Base-by-base conservation (phyloP, 2,113 vertebrate genomes). In the Genyomyrus donnyi region DNA sequence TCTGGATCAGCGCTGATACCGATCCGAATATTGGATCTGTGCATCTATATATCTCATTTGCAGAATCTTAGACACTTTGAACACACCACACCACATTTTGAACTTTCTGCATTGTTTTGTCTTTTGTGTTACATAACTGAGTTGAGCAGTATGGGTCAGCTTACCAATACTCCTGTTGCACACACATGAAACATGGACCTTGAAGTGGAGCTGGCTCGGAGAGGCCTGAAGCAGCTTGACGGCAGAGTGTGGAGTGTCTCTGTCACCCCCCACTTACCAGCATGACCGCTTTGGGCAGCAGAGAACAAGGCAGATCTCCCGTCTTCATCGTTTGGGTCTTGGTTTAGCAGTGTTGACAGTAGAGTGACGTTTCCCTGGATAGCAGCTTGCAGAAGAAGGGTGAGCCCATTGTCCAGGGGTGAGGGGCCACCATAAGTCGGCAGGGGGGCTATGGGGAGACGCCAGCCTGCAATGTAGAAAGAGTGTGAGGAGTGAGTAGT, bases 321-420 rank as follows among this genome's bases (percentile, higher is more conserved):
- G 96, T 96, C 97, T 95, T 95, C 96, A 96, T 97, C 96, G 96
- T 96, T 96, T 95, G 95, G 96, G 31, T 80, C 13, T 97, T 97
- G 98, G 97, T 98, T 98, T 98, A 99, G 98, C 98, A 99, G 98
- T 98, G 98, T 98, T 97, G 98, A 99, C 97, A 99, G 97, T 99
- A 99, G 99, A 99, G 98, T 99, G 98, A 98, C 98, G 96, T 99
- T 99, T 98, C 98, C 98, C 98, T 99, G 98, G 98, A 98, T 97
- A 98, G 98, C 98, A 98, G 98, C 98, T 97, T 98, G 98, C 96
- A 98, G 97, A 96, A 99, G 97, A 97, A 97, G 97, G 97, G 97
- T 97, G 96, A 95, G 96, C 97, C 98, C 97, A 97, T 97, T 96
- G 97, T 97, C 98, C 98, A 99, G 98, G 98, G 97, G 96, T 96